Base-by-base conservation (phyloP, 1,140 invertebrate genomes). In the Cephus cinctus region DNA sequence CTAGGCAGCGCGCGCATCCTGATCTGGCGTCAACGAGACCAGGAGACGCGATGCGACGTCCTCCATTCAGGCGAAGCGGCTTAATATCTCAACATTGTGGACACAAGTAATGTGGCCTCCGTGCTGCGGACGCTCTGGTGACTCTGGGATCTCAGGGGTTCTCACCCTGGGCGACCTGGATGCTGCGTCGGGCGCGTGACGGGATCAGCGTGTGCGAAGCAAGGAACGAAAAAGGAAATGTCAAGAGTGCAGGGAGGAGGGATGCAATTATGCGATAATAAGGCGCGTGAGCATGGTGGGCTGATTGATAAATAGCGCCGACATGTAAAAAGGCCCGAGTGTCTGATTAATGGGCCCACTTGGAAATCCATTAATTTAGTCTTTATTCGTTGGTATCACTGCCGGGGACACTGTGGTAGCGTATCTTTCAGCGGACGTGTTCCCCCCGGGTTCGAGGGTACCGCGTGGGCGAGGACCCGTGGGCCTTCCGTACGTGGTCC, bases 61-160 rank as follows among this genome's bases (percentile, higher is more conserved):
- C 53, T 57, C 58, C 62, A 65, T 68, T 69, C 67, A 67, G 60
- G 65, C 61, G 68, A 69, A 71, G 68, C 68, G 57, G 65, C 65
- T 69, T 71, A 71, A 71, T 71, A 71, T 69, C 68, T 69, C 63
- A 65, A 71, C 68, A 71, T 69, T 71, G 68, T 71, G 67, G 67
- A 71, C 68, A 71, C 68, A 71, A 69, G 68, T 71, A 69, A 71
- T 71, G 68, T 65, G 61, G 58, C 44, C 48, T 52, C 56, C 55
- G 45, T 47, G 48, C 65, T 59, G 60, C 61, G 54, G 58, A 65
- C 57, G 56, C 57, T 66, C 56, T 50, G 56, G 51, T 59, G 54
- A 63, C 48, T 61, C 61, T 51, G 54, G n/a, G n/a, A n/a, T n/a
- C n/a, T 27, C 25, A 27, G 25, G 6, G 25, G 25, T 27, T 27